A percentile compares a stretch with the other conserved stretches of the same genome.
phyloP scores from a whole-genome alignment of 2,888 invertebrate genomes.

The Xanthostigma xanthostigma region DNA sequence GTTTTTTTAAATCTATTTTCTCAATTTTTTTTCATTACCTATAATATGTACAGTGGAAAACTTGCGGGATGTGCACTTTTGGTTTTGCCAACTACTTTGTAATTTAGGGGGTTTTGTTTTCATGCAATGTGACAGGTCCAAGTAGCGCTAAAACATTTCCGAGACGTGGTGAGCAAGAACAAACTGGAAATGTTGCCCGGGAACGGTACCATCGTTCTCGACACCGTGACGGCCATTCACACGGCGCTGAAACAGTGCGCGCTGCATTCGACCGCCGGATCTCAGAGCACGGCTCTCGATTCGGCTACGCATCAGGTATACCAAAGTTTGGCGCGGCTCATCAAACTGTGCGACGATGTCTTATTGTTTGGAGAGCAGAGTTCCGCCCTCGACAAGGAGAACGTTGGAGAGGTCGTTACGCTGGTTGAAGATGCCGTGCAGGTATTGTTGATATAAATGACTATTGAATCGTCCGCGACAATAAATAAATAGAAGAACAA shows the following conservation, averaged over 20 bases:
- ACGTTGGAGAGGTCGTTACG: constrained; percentile 51
- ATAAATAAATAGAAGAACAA: no score
- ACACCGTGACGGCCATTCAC: constrained; percentile 80
- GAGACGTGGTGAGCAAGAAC: constrained; percentile 82
- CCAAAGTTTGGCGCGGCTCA: constrained; percentile 69
- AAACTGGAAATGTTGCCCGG: constrained; percentile 88
- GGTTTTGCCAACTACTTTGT: no score
- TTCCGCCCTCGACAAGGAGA: constrained; percentile 43
- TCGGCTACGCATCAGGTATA: constrained; percentile 78
- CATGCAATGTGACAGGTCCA: constrained; percentile 35
- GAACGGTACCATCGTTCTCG: constrained; percentile 84
- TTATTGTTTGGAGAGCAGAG: constrained; percentile 57
- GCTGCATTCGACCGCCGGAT: background rate
- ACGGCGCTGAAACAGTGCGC: constrained; percentile 28
- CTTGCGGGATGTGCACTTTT: no score
- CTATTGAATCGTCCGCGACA: no score
- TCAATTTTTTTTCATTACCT: no score
- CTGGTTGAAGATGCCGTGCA: constrained; percentile 58
- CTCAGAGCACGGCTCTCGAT: constrained; percentile 45
- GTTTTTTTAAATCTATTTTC: no score
- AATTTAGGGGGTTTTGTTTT: constrained; percentile 1
- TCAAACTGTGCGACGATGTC: constrained; percentile 81
- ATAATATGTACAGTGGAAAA: no score
- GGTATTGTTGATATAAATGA: constrained; percentile 24
- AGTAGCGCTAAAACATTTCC: constrained; percentile 72